Evolutionary conservation across 2,797 vertebrate species (phyloP).

Genomic region (Tympanoctomys barrerae): DNA sequence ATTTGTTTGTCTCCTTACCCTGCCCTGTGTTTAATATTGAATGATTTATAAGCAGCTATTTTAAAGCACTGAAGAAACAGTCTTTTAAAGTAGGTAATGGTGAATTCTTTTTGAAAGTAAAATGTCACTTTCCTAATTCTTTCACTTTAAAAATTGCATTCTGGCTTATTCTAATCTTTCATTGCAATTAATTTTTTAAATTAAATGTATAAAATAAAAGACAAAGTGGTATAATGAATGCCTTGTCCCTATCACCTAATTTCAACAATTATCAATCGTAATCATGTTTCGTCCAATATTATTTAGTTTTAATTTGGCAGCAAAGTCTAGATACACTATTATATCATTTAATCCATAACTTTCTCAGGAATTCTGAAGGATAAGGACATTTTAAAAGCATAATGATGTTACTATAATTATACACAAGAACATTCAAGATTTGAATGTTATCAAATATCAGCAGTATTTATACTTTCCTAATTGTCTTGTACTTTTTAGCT

Average conservation of each 20-base stretch:
- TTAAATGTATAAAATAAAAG: conserved; percentile 8
- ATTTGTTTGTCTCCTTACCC: conserved; percentile 46
- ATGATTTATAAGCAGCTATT: conserved; percentile 77
- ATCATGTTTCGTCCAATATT: background rate
- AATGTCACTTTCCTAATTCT: conserved; percentile 33
- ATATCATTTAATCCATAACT: conserved; percentile 17
- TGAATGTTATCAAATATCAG: conserved; percentile 18
- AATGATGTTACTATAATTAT: conserved; percentile 4
- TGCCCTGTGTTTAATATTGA: conserved; percentile 71
- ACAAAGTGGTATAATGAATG: background rate
- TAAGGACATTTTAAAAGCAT: background rate
- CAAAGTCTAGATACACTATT: conserved; percentile 1
- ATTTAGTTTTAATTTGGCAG: conserved; percentile 55
- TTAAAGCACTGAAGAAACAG: conserved; percentile 42
- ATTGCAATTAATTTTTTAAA: conserved; percentile 23
- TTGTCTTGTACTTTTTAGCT: background rate
- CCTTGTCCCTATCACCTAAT: background rate
- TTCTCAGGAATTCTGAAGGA: conserved; percentile 30
- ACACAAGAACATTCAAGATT: background rate
- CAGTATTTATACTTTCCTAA: conserved; percentile 16
- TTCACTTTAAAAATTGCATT: conserved; percentile 39
- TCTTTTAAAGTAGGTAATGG: conserved; percentile 41
- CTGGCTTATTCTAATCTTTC: conserved; percentile 2
- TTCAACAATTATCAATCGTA: background rate
- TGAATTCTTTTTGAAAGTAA: conserved; percentile 36